Percentiles rank a stretch among this genome's conserved stretches.
These are phyloP conservation scores for Rotaria sp. DNA, from an alignment of 2,888 invertebrate species.

Conservation along the genomic window DNA sequence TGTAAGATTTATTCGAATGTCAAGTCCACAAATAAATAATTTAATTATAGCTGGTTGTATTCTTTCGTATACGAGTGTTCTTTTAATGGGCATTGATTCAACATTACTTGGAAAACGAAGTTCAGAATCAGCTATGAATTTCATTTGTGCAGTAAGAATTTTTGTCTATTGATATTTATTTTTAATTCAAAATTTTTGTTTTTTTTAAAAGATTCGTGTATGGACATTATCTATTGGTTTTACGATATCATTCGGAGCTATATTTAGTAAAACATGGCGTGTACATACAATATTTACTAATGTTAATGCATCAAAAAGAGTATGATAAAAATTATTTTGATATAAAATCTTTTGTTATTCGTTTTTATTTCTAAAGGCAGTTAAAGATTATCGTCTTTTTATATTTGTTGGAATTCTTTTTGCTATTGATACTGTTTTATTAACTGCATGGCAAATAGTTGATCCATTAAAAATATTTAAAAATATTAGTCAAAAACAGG, in stretches of 20 bases:
- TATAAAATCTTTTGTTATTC: neutral
- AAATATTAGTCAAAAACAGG: neutral
- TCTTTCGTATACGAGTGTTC: constrained; percentile 87
- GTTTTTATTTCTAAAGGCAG: constrained; percentile 63
- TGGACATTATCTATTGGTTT: constrained; percentile 96
- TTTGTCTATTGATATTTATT: neutral
- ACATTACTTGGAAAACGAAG: constrained; percentile 74
- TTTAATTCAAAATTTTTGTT: no score
- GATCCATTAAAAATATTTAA: constrained; percentile 63
- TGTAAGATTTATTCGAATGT: constrained; percentile 95
- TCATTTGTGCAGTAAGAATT: constrained; percentile 71
- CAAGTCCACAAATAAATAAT: constrained; percentile 94
- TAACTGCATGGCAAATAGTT: constrained; percentile 91
- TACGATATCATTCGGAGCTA: constrained; percentile 92
- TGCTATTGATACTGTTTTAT: constrained; percentile 80
- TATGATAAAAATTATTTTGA: constrained; percentile 49
- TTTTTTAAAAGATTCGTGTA: constrained; percentile 62
- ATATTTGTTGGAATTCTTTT: constrained; percentile 88
- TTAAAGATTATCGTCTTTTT: constrained; percentile 93
- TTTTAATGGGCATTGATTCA: constrained; percentile 88
- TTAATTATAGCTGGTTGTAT: constrained; percentile 94
- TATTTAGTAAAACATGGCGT: constrained; percentile 99
- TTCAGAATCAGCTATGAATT: constrained; percentile 58
- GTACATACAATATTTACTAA: constrained; percentile 98
- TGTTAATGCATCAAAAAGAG: constrained; percentile 93